Conservation (phyloP, 2,888 invertebrate species). For the Loripinus fragilis region DNA sequence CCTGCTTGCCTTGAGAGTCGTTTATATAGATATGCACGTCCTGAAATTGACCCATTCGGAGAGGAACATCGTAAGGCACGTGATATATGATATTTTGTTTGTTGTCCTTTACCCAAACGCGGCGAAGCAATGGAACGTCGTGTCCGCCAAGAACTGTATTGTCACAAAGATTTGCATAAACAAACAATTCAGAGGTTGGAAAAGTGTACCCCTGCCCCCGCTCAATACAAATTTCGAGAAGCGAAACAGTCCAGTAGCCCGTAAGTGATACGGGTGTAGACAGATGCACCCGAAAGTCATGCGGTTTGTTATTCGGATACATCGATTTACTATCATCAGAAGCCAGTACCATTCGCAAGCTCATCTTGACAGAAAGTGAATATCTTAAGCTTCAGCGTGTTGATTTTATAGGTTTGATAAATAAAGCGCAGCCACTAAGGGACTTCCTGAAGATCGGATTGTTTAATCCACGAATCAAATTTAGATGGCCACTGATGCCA, state of each 20-base stretch:
- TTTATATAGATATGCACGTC: slow-evolving; percentile 1
- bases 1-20: not conserved
- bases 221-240: not conserved
- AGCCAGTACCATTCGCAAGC: slow-evolving; percentile 1
- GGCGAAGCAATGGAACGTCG: not conserved
- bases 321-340: not conserved
- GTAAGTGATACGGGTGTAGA: not conserved
- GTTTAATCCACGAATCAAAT: not conserved
- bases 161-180: not conserved
- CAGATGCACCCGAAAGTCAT: not conserved
- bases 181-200: not conserved
- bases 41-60: not conserved
- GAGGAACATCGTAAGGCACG: not conserved
- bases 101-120: not conserved
- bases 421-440: not conserved
- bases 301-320: not conserved
- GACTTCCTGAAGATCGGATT: not conserved
- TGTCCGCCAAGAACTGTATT: slow-evolving; percentile 1
- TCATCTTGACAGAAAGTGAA: not conserved
- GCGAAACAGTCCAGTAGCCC: not conserved
- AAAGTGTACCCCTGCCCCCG: not conserved
- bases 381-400: not conserved
- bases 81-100: not conserved
- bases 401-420: not conserved
- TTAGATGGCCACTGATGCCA: not conserved